Evolutionary conservation across 2,888 invertebrate genomes (phyloP).

Genomic region (Cheilosia vernalis): DNA sequence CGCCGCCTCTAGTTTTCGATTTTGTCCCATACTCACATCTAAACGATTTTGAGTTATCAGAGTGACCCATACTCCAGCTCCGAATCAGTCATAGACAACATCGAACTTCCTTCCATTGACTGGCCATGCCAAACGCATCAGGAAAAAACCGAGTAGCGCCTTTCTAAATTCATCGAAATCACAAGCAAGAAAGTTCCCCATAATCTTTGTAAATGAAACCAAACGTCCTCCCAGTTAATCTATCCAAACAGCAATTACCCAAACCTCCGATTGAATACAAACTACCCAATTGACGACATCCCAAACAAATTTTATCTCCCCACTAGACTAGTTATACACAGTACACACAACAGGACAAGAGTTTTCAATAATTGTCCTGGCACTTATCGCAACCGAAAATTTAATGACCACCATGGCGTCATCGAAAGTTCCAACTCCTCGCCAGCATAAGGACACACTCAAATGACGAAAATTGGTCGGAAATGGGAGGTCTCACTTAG

Average conservation of each 20-base stretch:
- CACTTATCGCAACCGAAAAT: conserved; percentile 56
- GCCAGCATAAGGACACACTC: conserved; percentile 55
- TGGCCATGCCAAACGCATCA: too few species aligned
- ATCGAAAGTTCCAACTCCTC: conserved; percentile 3
- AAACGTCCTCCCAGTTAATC: background rate
- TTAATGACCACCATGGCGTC: conserved; percentile 47
- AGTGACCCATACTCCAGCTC: too few species aligned
- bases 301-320: conserved; percentile 47
- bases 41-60: too few species aligned
- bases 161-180: too few species aligned
- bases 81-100: too few species aligned
- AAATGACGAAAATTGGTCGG: conserved; percentile 56
- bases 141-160: too few species aligned
- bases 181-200: too few species aligned
- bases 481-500: conserved; percentile 43
- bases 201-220: background rate
- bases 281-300: conserved; percentile 12
- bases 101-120: too few species aligned
- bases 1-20: too few species aligned
- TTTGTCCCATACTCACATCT: too few species aligned
- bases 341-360: conserved; percentile 16
- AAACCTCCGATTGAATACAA: conserved; percentile 5
- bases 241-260: conserved; percentile 10
- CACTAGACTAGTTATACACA: background rate
- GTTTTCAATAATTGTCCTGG: conserved; percentile 55